A percentile compares a stretch with the other conserved stretches of the same genome.
phyloP scores from a whole-genome alignment of 2,797 vertebrate genomes.

The Tadarida brasiliensis region DNA sequence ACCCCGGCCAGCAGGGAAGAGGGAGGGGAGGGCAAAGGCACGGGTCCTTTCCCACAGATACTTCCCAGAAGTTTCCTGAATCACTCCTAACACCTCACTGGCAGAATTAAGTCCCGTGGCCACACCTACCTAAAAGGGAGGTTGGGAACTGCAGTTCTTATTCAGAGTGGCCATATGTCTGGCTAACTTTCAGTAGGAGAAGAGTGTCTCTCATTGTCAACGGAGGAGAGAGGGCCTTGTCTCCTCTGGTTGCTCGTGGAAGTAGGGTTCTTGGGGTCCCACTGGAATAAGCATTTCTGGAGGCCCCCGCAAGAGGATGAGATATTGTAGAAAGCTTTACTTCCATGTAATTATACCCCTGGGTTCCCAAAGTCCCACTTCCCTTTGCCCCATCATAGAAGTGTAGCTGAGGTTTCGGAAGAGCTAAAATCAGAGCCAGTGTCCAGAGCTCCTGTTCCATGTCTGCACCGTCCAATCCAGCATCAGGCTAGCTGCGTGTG shows the following conservation, averaged over 20 bases:
- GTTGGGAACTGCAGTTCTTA: not conserved
- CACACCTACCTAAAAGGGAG: not conserved
- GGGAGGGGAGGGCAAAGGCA: not conserved
- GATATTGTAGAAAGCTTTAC: not conserved
- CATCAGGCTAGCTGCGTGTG: not conserved
- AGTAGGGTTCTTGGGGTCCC: not conserved
- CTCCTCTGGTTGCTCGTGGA: not conserved
- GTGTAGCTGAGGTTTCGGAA: not conserved
- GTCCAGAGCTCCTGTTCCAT: not conserved
- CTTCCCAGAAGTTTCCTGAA: not conserved
- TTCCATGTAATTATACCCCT: not conserved
- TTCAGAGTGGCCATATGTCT: not conserved
- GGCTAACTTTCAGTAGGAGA: not conserved
- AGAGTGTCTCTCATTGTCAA: not conserved
- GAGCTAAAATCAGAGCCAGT: not conserved
- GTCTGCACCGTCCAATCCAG: not conserved
- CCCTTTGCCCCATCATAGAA: not conserved
- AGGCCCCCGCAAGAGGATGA: not conserved
- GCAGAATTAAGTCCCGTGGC: not conserved
- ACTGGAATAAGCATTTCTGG: not conserved
- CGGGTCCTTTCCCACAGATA: not conserved
- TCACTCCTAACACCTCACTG: not conserved
- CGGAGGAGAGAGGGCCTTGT: not conserved
- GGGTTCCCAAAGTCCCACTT: not conserved
- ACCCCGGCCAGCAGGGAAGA: not conserved